Percentiles rank a stretch among this genome's conserved stretches.
phyloP scores from a whole-genome alignment of 1,140 invertebrate genomes.

The Lutraria rhynchaena region DNA sequence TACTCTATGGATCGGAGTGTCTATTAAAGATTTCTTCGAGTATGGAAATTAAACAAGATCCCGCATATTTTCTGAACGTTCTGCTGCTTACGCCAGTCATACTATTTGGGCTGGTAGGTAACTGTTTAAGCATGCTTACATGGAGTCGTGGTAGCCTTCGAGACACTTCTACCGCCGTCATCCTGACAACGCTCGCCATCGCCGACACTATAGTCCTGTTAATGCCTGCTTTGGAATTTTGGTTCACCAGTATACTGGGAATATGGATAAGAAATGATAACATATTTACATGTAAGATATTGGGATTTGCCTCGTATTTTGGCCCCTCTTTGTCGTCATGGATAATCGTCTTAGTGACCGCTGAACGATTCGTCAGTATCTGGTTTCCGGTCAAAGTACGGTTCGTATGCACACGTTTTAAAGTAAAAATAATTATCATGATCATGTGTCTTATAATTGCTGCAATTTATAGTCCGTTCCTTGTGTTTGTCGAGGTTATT shows the following conservation, averaged over 20 bases:
- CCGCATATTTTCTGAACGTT: constrained; percentile 12
- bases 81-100: constrained; percentile 42
- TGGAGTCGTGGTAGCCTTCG: constrained; percentile 46
- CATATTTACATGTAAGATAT: constrained; percentile 21
- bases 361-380: constrained; percentile 49
- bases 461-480: constrained; percentile 20
- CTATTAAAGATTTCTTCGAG: no score
- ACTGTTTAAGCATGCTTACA: constrained; percentile 45
- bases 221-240: constrained; percentile 33
- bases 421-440: constrained; percentile 2
- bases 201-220: constrained; percentile 28
- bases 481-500: neutral
- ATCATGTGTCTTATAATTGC: constrained; percentile 19
- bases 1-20: no score
- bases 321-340: constrained; percentile 32
- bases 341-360: constrained; percentile 46
- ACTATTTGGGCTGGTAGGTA: constrained; percentile 29
- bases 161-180: constrained; percentile 39
- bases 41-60: no score
- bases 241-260: neutral
- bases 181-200: constrained; percentile 32
- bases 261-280: constrained; percentile 14
- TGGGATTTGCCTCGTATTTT: constrained; percentile 34
- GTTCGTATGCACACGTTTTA: constrained; percentile 26
- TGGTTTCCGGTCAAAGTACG: constrained; percentile 51